phyloP scores from a whole-genome alignment of 2,797 vertebrate genomes.

The Parauchenoglanis punctatus region DNA sequence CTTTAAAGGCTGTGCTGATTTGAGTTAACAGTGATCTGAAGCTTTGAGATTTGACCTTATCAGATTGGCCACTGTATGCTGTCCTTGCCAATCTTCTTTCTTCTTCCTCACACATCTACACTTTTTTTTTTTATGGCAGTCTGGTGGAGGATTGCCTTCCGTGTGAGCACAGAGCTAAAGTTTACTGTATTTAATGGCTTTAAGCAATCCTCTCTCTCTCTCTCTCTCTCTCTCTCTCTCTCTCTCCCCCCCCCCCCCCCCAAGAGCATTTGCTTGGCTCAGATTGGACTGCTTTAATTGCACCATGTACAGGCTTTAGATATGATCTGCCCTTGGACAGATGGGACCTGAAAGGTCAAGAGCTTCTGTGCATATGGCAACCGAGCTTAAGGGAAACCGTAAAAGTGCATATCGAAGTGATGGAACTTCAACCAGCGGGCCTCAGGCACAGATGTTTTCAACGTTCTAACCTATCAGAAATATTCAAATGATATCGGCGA shows the following conservation, averaged over 20 bases:
- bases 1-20: conserved; percentile 38
- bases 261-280: conserved; percentile 40
- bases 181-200: conserved; percentile 47
- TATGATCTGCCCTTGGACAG: conserved; percentile 54
- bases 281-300: conserved; percentile 47
- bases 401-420: neutral
- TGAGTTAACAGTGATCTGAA: conserved; percentile 27
- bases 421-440: neutral
- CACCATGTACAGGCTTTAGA: conserved; percentile 46
- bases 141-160: conserved; percentile 26
- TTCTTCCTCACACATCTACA: neutral
- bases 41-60: conserved; percentile 30
- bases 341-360: conserved; percentile 56
- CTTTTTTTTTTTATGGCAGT: neutral
- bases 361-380: conserved; percentile 34
- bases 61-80: conserved; percentile 26
- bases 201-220: conserved; percentile 17
- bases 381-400: conserved; percentile 36
- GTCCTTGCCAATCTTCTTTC: conserved; percentile 23
- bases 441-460: conserved; percentile 32
- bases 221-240: conserved; percentile 15
- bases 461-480: conserved; percentile 22
- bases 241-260: neutral
- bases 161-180: conserved; percentile 38
- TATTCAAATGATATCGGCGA: conserved; percentile 22